Conservation (phyloP, 2,797 vertebrate genomes). For the Adrianichthys oophorus region DNA sequence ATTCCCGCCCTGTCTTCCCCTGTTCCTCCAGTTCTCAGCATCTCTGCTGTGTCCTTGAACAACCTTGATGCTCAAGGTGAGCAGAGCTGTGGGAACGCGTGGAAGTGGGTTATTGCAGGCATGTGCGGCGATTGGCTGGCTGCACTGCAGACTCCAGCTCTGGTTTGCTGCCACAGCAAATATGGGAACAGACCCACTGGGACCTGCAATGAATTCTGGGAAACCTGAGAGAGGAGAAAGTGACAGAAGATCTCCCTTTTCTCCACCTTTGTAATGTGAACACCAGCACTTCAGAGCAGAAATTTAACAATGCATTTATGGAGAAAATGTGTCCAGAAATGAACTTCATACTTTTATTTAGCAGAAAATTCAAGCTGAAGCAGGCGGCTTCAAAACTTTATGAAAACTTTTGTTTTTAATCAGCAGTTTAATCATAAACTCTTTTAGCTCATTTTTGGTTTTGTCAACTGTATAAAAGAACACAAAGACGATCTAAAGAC, state of each 20-base stretch:
- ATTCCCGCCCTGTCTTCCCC: constrained; percentile 13
- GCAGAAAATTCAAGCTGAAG: too few relatives aligned
- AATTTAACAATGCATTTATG: too few relatives aligned
- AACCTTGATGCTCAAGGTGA: constrained; percentile 64
- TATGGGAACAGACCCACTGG: constrained; percentile 42
- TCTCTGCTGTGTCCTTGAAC: constrained; percentile 21
- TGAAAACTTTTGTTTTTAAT: too few relatives aligned
- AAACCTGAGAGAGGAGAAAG: constrained; percentile 24
- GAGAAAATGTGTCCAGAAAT: too few relatives aligned
- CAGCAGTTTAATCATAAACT: too few relatives aligned
- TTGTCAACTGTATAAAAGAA: too few relatives aligned
- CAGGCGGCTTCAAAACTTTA: too few relatives aligned
- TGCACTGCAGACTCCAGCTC: constrained; percentile 38
- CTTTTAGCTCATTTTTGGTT: too few relatives aligned
- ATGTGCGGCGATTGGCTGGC: constrained; percentile 40
- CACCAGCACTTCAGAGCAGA: too few relatives aligned
- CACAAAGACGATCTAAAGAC: too few relatives aligned
- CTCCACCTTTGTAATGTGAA: neutral
- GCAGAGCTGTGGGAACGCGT: constrained; percentile 5
- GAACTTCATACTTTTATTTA: too few relatives aligned
- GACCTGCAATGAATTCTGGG: constrained; percentile 53
- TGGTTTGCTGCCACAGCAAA: constrained; percentile 45
- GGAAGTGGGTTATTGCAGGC: constrained; percentile 48
- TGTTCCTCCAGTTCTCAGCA: constrained; percentile 1
- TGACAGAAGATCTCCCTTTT: neutral